Base-by-base conservation (phyloP, 2,113 vertebrate genomes). In the Percopsis transmontana region DNA sequence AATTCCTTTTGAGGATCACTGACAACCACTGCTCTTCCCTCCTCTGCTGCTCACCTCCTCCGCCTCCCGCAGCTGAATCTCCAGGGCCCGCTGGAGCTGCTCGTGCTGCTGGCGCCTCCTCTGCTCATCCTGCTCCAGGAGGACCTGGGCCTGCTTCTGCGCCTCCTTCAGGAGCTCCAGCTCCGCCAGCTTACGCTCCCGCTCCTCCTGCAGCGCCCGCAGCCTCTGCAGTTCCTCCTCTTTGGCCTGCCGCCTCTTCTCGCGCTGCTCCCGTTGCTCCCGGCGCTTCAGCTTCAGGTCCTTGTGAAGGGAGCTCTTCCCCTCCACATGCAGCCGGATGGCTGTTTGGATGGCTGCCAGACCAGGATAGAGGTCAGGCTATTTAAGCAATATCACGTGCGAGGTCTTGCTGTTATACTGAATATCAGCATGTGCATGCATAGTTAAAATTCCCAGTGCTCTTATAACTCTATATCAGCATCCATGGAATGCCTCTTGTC, bases 121-220 rank as follows among this genome's bases (percentile, higher is more conserved):
- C 82, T 93, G 88, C 80, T 97, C 95, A 74, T 97, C 95, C 79
- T 96, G 93, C 60, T 94, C 91, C 76, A 96, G 83, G 19, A 96
- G 92, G 0, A 87, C 88, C 86, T 96, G 94, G 0, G 95, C 93
- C 86, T 96, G 94, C 48, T 92, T 87, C 78, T 98, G 95, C 0
- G 95, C 95, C 88, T 97, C 96, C 87, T 95, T 95, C 68, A 98
- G 92, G 72, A 96, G 92, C 76, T 97, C 94, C 84, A 97, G 87
- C 79, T 99, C 96, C 0, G 92, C 94, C 82, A 96, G 87, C 75
- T 97, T 96, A 24, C 92, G 85, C 79, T 98, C 95, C 73, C 95
- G 94, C 74, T 98, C 96, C 81, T 95, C 96, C 89, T 98, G 95
- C 71, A 98, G 88, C 75, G 96, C 94, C 76, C 91, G 93, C 62